A percentile compares a stretch with the other conserved stretches of the same genome.
phyloP scores from a whole-genome alignment of 2,797 vertebrate species.

The Lacerta viridis region DNA sequence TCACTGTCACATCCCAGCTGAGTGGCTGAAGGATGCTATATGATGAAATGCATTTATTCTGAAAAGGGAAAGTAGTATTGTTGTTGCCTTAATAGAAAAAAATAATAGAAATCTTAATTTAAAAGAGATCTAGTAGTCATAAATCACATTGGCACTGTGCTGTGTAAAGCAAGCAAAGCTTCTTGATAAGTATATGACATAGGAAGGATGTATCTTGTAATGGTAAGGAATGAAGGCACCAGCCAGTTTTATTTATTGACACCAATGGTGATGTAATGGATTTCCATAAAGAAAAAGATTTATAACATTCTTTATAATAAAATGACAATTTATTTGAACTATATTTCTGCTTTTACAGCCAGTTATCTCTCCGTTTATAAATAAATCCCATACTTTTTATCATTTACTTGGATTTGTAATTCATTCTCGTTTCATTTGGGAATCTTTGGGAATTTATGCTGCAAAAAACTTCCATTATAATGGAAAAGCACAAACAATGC shows the following conservation, averaged over 20 bases:
- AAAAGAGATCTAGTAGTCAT: slow-evolving; percentile 78
- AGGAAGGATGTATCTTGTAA: slow-evolving; percentile 13
- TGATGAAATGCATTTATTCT: slow-evolving; percentile 78
- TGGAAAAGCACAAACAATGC: background rate
- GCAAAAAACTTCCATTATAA: slow-evolving; percentile 9
- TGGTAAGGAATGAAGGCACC: background rate
- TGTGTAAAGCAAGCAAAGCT: slow-evolving; percentile 68
- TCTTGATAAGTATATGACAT: slow-evolving; percentile 71
- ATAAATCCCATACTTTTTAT: slow-evolving; percentile 15
- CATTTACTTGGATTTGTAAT: background rate
- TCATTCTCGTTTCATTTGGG: background rate
- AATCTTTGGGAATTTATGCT: background rate
- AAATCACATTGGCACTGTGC: slow-evolving; percentile 79
- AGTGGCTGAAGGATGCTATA: slow-evolving; percentile 55
- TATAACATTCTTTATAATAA: slow-evolving; percentile 3
- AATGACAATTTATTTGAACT: slow-evolving; percentile 21
- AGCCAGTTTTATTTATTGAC: slow-evolving; percentile 26
- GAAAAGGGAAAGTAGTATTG: slow-evolving; percentile 78
- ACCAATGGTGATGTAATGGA: slow-evolving; percentile 18
- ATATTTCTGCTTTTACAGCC: background rate
- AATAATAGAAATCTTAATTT: slow-evolving; percentile 85
- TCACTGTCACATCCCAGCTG: slow-evolving; percentile 76
- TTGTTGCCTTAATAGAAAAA: slow-evolving; percentile 82
- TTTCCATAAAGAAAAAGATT: slow-evolving; percentile 23
- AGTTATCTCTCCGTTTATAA: background rate